Base-by-base conservation (phyloP, 2,888 invertebrate genomes). In the Lasius platythorax region DNA sequence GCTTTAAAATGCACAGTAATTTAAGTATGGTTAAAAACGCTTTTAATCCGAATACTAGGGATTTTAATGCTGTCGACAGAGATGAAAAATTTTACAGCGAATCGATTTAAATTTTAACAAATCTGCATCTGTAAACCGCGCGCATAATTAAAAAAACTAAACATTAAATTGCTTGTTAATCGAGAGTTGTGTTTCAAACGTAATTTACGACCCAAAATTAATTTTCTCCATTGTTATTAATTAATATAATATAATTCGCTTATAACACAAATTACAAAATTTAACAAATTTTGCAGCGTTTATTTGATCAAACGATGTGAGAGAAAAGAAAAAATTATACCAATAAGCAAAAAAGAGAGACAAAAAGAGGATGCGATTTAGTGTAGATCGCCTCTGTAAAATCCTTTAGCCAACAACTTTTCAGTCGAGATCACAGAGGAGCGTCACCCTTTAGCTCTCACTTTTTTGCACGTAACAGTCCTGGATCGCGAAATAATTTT, bases 341-440 rank as follows among this genome's bases (percentile, higher is more conserved):
- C 12, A 33, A 46, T 58, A 72, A 78, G 5, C n/a, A 72, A 70
- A 28, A 73, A 68, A 23, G 28, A 40, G 56, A 61, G 33, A 58
- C 5, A 67, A 70, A 66, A 66, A 40, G 18, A 56, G 9, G 6
- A 2, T 50, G 15, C 37, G 67, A 46, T 68, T 61, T 2, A 40
- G 5, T 37, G 33, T n/a, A 58, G 37, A 68, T 67, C 15, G 63
- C 61, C 58, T 76, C 53, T 78, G 50, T 30, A n/a, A 68, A 85
- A 78, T 56, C 50, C 64, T 50, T 73, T 82, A 63, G 33, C 30
- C 46, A 58, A 67, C 75, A 79, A 84, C 53, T 82, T 85, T 72
- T 85, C 64, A 53, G 33, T 30, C 28, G 46, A 68, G 61, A 68
- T 85, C 67, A 66, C 73, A 67, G 72, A 56, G 33, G 61, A 78